Base-by-base conservation (phyloP, 2,888 invertebrate genomes). In the Rotaria magnacalcarata region DNA sequence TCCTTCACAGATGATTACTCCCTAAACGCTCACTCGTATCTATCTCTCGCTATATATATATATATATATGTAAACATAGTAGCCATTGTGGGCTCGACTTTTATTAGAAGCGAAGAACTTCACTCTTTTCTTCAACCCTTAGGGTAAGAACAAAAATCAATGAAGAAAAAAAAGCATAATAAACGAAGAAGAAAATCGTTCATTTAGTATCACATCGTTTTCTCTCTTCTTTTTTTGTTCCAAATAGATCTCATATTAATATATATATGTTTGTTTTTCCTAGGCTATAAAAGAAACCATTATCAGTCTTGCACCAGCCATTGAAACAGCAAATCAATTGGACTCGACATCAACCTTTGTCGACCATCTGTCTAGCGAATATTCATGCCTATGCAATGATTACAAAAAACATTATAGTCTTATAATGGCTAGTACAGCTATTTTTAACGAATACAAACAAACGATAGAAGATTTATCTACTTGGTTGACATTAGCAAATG, bases 401-500 rank as follows among this genome's bases (percentile, higher is more conserved):
- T 67, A 67, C 34, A 67, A 67, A 80, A 24, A 47, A 80, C 47
- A 47, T 80, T 47, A n/a, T 80, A 47, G 24, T 80, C 47, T 47
- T 47, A 47, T 19, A 24, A 80, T 80, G 47, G 5, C 3, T 24
- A 41, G 47, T 43, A 80, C 47, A 14, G 8, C 4, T 4, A 8
- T 21, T 19, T 80, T n/a, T 47, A 34, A 10, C 2, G 80, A 80
- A n/a, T 80, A 80, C n/a, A 80, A 80, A 80, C 47, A 80, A n/a
- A 1, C 10, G 2, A 80, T 80, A 41, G 47, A 80, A n/a, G 24
- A 11, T 80, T 47, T 80, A 47, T 47, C 47, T 47, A 10, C 3
- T 41, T 80, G 80, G 80, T 80, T 80, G 41, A 14, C 80, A 80
- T 16, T 34, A 24, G 47, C 47, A 47, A 80, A 80, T 80, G 80